phyloP scores from a whole-genome alignment of 2,888 invertebrate species.

The Leptinotarsa peninsularis region DNA sequence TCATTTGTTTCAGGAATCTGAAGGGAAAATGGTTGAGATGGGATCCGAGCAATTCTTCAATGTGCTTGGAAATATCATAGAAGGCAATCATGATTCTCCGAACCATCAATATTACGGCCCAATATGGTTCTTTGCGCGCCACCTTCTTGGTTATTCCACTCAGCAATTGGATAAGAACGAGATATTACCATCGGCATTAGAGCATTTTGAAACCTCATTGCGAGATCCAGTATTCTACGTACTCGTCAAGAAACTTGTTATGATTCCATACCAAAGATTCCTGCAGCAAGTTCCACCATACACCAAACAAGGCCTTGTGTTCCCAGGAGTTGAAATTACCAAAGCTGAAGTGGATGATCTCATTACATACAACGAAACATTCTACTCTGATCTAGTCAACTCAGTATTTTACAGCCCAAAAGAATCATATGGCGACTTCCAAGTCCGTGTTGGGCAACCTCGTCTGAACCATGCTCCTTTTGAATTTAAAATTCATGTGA shows the following conservation, averaged over 20 bases:
- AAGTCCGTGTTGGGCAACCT: slow-evolving; percentile 74
- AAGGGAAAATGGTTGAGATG: background rate
- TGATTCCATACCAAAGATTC: slow-evolving; percentile 72
- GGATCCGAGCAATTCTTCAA: slow-evolving; percentile 65
- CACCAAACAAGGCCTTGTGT: slow-evolving; percentile 70
- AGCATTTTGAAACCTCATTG: slow-evolving; percentile 72
- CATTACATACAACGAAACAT: slow-evolving; percentile 77
- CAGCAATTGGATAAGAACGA: slow-evolving; percentile 61
- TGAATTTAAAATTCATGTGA: slow-evolving; percentile 71
- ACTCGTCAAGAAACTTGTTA: slow-evolving; percentile 72
- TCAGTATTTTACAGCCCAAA: slow-evolving; percentile 65
- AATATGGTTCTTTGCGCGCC: slow-evolving; percentile 68
- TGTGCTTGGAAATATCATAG: slow-evolving; percentile 74
- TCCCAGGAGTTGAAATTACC: slow-evolving; percentile 72
- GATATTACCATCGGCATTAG: slow-evolving; percentile 72
- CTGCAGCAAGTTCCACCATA: slow-evolving; percentile 72
- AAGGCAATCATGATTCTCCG: slow-evolving; percentile 74
- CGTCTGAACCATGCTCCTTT: slow-evolving; percentile 80
- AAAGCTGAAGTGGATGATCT: slow-evolving; percentile 75
- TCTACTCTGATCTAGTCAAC: slow-evolving; percentile 73
- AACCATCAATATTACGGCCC: slow-evolving; percentile 71
- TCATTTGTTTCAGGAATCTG: background rate
- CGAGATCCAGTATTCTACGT: slow-evolving; percentile 69
- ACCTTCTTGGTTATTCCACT: slow-evolving; percentile 69
- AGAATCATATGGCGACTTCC: slow-evolving; percentile 61